Conservation (phyloP, 2,888 invertebrate genomes). For the Argyra leucocephala region DNA sequence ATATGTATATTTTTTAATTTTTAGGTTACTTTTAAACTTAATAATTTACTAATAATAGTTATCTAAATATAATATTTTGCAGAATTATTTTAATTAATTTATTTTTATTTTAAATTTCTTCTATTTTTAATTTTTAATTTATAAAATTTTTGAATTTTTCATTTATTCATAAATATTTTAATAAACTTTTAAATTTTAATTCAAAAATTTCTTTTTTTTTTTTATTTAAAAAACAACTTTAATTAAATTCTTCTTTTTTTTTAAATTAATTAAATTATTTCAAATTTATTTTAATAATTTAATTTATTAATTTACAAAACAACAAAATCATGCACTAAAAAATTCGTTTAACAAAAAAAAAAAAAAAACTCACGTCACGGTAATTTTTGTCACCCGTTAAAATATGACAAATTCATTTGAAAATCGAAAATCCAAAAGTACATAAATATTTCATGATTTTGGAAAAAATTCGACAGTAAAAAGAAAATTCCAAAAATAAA, state of each 20-base stretch:
- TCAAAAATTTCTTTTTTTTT: background rate
- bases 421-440: no score
- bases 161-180: no score
- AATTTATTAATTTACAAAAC: no score
- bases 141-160: no score
- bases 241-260: background rate
- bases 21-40: background rate
- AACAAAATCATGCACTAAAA: no score
- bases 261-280: background rate
- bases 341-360: background rate
- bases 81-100: background rate
- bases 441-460: no score
- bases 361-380: background rate
- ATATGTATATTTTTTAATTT: background rate
- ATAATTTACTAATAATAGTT: background rate
- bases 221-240: background rate
- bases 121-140: no score
- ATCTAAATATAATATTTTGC: background rate
- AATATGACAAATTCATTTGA: no score
- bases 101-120: no score
- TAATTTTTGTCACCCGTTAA: background rate
- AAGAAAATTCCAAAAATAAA: no score
- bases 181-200: background rate
- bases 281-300: background rate
- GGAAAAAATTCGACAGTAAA: no score